phyloP scores from a whole-genome alignment of 2,113 vertebrate species.

The Nettapus auritus region DNA sequence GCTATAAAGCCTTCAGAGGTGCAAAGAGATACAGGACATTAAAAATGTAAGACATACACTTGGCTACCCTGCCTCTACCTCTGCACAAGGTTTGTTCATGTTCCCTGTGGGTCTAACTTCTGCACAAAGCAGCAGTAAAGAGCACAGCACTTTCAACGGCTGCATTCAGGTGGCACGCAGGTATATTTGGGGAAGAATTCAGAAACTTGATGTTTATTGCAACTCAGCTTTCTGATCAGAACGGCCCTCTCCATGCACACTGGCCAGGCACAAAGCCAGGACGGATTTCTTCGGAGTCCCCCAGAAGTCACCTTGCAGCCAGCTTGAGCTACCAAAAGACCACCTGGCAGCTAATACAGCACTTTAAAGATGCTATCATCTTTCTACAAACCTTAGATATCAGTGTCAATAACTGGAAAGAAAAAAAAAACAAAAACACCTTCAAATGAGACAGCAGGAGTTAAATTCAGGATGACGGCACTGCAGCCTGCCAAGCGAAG shows the following conservation, averaged over 20 bases:
- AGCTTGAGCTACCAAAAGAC: not conserved
- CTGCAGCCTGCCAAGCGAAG: not conserved
- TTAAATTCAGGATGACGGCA: not conserved
- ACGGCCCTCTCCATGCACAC: not conserved
- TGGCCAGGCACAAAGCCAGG: not conserved
- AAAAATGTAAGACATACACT: accelerated
- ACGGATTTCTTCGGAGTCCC: not conserved
- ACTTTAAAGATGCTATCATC: not conserved
- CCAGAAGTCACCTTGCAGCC: not conserved
- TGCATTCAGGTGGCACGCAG: not conserved
- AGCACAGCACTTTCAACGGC: not conserved
- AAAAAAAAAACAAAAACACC: not conserved
- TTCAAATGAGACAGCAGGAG: not conserved
- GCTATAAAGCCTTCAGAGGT: not conserved
- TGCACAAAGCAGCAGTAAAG: not conserved
- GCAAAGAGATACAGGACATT: not conserved
- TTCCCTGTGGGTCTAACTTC: not conserved
- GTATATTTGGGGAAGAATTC: not conserved
- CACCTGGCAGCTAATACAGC: not conserved
- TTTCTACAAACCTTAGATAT: not conserved
- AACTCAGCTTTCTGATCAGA: not conserved
- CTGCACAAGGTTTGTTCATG: not conserved
- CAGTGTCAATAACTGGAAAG: not conserved
- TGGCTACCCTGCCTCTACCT: not conserved
- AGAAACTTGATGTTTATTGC: not conserved